Conservation (phyloP, 2,888 invertebrate genomes). For the Macrophya alboannulata region DNA sequence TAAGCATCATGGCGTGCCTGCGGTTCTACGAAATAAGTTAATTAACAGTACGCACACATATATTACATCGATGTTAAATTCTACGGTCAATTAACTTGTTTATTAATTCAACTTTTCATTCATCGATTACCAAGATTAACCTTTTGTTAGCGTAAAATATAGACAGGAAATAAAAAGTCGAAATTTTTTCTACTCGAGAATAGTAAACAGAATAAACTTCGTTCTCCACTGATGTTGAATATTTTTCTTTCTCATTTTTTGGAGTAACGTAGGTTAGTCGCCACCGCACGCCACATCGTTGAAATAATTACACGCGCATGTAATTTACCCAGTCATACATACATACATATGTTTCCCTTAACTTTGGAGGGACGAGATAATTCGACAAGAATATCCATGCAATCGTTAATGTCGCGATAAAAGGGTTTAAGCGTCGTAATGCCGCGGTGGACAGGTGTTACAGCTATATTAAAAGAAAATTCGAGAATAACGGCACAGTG, state of each 20-base stretch:
- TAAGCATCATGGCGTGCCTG: slow-evolving; percentile 39
- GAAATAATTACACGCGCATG: neutral
- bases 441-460: slow-evolving; percentile 9
- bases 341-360: neutral
- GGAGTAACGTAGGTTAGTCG: slow-evolving; percentile 24
- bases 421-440: neutral
- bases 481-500: neutral
- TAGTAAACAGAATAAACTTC: neutral
- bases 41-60: neutral
- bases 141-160: neutral
- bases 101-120: neutral
- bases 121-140: neutral
- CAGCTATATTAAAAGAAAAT: slow-evolving; percentile 23
- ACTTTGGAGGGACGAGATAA: neutral
- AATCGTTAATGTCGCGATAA: neutral
- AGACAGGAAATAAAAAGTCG: neutral
- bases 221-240: neutral
- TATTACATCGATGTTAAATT: slow-evolving; percentile 2
- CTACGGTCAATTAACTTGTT: neutral
- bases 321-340: neutral
- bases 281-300: slow-evolving; percentile 24
- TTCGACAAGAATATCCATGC: neutral
- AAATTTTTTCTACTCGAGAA: neutral
- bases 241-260: neutral
- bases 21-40: slow-evolving; percentile 15